A percentile compares a stretch with the other conserved stretches of the same genome.
Conservation (phyloP, 1,140 invertebrate genomes). For the Plectus sambesii region DNA sequence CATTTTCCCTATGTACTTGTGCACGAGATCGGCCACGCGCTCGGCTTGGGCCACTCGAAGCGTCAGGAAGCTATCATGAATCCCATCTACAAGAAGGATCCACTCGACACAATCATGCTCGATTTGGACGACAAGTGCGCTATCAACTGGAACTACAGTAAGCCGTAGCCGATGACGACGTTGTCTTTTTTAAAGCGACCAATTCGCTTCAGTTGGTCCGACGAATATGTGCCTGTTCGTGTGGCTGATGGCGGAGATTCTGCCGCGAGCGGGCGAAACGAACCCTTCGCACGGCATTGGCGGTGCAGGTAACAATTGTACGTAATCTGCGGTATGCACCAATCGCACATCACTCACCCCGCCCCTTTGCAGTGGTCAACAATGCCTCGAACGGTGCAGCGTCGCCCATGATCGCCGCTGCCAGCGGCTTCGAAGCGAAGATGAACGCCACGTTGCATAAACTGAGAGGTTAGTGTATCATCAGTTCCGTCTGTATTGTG, state of each 20-base stretch:
- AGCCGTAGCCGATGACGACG: conserved; percentile 3
- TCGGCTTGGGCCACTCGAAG: conserved; percentile 36
- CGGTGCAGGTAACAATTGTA: neutral
- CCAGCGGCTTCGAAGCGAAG: too few relatives aligned
- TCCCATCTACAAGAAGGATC: conserved; percentile 37
- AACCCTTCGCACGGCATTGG: conserved; percentile 13
- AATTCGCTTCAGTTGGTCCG: conserved; percentile 28
- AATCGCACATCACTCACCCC: neutral
- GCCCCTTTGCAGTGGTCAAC: conserved; percentile 22
- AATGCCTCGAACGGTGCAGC: conserved; percentile 14
- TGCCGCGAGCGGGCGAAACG: conserved; percentile 27
- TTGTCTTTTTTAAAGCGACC: neutral
- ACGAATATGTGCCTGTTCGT: conserved; percentile 35
- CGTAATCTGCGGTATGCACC: neutral
- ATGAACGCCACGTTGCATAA: too few relatives aligned
- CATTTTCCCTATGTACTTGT: conserved; percentile 36
- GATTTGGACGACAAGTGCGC: conserved; percentile 40
- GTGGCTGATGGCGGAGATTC: conserved; percentile 34
- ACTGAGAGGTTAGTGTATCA: too few relatives aligned
- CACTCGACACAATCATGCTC: conserved; percentile 28
- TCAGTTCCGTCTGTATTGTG: too few relatives aligned
- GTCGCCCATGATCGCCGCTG: too few relatives aligned
- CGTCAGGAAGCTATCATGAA: conserved; percentile 39
- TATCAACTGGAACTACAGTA: conserved; percentile 37
- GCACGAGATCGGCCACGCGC: conserved; percentile 34